phyloP scores from a whole-genome alignment of 2,797 vertebrate genomes.

The Etheostoma nigrum region DNA sequence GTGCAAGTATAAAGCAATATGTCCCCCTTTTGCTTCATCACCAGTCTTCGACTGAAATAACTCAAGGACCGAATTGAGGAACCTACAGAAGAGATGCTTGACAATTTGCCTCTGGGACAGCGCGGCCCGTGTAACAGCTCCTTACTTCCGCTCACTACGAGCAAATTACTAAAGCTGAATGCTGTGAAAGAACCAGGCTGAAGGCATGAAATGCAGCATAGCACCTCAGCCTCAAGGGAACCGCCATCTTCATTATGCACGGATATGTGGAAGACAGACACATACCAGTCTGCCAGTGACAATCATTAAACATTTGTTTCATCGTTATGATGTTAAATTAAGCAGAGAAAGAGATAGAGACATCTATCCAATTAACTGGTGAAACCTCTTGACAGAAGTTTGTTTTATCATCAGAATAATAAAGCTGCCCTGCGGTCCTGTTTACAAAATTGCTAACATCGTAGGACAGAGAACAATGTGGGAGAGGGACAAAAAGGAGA shows the following conservation, averaged over 20 bases:
- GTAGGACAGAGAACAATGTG: not conserved
- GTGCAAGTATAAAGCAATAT: constrained; percentile 13
- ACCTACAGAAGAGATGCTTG: constrained; percentile 40
- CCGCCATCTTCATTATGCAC: constrained; percentile 44
- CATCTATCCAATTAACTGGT: constrained; percentile 56
- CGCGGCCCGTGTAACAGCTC: constrained; percentile 45
- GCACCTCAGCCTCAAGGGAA: constrained; percentile 59
- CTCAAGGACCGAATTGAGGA: constrained; percentile 39
- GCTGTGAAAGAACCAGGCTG: constrained; percentile 56
- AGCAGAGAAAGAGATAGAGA: constrained; percentile 54
- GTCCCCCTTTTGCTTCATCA: constrained; percentile 22
- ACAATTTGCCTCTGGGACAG: constrained; percentile 44
- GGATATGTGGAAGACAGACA: constrained; percentile 45
- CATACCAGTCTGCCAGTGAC: constrained; percentile 50
- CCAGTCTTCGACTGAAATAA: constrained; percentile 41
- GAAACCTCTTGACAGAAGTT: constrained; percentile 55
- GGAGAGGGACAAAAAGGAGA: not conserved
- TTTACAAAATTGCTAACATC: constrained; percentile 22
- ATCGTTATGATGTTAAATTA: constrained; percentile 69
- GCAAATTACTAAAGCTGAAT: constrained; percentile 68
- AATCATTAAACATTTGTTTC: constrained; percentile 53
- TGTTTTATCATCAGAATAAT: constrained; percentile 46
- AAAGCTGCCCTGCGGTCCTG: constrained; percentile 24
- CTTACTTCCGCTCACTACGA: constrained; percentile 62
- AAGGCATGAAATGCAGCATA: constrained; percentile 64